Evolutionary conservation across 2,888 invertebrate genomes (phyloP).

Genomic region (Pseudanteris insignis): DNA sequence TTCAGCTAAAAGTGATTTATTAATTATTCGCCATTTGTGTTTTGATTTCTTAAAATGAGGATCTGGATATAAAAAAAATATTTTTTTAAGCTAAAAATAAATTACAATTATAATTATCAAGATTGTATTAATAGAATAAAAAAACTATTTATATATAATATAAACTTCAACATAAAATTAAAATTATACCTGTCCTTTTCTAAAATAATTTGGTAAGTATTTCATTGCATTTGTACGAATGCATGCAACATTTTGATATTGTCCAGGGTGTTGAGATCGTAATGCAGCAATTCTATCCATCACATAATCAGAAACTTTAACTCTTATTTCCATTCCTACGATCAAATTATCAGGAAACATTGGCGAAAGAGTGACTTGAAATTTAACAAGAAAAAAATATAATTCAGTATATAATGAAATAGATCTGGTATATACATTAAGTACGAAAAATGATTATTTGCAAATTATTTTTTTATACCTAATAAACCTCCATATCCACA

Average conservation of each 20-base stretch:
- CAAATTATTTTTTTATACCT: conserved; percentile 71
- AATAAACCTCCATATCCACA: conserved; percentile 98
- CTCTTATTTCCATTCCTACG: conserved; percentile 96
- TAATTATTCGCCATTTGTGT: conserved; percentile 99
- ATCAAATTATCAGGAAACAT: conserved; percentile 90
- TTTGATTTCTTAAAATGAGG: conserved; percentile 99
- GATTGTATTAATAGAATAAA: too few relatives aligned
- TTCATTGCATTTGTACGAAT: conserved; percentile 98
- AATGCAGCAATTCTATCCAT: conserved; percentile 92
- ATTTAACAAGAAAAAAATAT: not conserved
- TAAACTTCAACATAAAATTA: not conserved
- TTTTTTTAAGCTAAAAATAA: conserved; percentile 81
- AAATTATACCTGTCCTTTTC: conserved; percentile 84
- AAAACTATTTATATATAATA: too few relatives aligned
- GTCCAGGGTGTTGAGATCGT: conserved; percentile 76
- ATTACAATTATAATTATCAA: too few relatives aligned
- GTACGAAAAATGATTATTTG: conserved; percentile 4
- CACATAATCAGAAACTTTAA: conserved; percentile 98
- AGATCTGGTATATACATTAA: not conserved
- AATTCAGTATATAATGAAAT: not conserved
- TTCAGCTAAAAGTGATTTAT: conserved; percentile 89
- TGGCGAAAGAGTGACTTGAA: conserved; percentile 85
- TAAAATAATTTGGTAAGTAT: conserved; percentile 96
- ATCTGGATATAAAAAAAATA: conserved; percentile 99
- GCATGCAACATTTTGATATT: conserved; percentile 94